Percentiles rank a stretch among this genome's conserved stretches.
Evolutionary conservation across 1,140 invertebrate genomes (phyloP).

Genomic region (Oscheius sp.): DNA sequence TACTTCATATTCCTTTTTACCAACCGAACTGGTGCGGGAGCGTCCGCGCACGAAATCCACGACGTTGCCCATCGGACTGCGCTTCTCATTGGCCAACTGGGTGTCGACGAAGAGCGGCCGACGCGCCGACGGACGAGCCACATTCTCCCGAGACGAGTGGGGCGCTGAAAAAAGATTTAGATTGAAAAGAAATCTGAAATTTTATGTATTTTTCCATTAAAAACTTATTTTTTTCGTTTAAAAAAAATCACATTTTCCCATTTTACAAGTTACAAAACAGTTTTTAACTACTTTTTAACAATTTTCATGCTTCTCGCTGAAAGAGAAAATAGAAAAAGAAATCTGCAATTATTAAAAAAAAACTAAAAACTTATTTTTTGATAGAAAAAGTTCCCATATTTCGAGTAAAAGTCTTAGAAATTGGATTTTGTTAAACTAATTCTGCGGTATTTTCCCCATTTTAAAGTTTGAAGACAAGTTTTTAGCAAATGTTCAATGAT

Average conservation of each 20-base stretch:
- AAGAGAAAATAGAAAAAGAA: too few relatives aligned
- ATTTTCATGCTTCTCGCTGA: too few relatives aligned
- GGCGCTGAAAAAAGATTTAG: constrained; percentile 4
- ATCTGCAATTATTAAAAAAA: too few relatives aligned
- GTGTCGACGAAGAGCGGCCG: constrained; percentile 36
- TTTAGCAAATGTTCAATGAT: too few relatives aligned
- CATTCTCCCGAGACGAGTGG: neutral
- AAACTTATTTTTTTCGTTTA: neutral
- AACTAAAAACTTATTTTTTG: too few relatives aligned
- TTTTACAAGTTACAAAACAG: neutral
- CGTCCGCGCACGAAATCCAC: constrained; percentile 16
- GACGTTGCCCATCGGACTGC: constrained; percentile 18
- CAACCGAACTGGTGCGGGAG: constrained; percentile 19
- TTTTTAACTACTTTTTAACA: neutral
- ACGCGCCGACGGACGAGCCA: neutral
- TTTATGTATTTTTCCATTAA: neutral
- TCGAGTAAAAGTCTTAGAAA: too few relatives aligned
- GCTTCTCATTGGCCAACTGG: constrained; percentile 26
- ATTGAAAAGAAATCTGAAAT: neutral
- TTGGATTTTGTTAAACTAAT: too few relatives aligned
- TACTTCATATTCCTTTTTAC: neutral
- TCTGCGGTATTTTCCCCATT: too few relatives aligned
- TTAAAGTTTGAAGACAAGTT: too few relatives aligned
- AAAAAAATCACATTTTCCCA: neutral
- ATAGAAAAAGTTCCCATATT: too few relatives aligned